Conservation (phyloP, 2,797 vertebrate species). For the Sebastes hubbsi region DNA sequence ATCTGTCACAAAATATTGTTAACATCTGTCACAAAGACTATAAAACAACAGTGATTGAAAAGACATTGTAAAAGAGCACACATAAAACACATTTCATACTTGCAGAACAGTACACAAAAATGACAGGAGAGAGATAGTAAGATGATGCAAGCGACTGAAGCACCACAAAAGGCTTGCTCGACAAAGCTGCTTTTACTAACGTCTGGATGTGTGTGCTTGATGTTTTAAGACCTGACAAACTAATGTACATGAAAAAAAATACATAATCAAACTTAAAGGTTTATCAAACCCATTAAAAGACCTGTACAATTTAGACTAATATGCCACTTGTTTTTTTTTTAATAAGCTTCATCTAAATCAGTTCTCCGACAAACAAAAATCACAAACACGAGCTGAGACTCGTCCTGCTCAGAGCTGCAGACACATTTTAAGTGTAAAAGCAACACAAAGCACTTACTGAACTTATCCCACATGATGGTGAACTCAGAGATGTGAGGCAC, state of each 20-base stretch:
- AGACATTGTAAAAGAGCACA: constrained; percentile 37
- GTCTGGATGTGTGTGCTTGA: not conserved
- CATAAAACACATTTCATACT: constrained; percentile 35
- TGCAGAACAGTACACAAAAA: constrained; percentile 32
- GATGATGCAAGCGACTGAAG: constrained; percentile 31
- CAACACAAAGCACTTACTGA: constrained; percentile 87
- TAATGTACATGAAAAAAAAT: not conserved
- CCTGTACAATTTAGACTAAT: not conserved
- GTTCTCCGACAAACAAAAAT: not conserved
- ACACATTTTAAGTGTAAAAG: constrained; percentile 24
- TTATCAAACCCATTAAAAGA: not conserved
- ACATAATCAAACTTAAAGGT: not conserved
- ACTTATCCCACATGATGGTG: constrained; percentile 88
- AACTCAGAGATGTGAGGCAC: constrained; percentile 86
- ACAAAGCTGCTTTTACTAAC: constrained; percentile 2
- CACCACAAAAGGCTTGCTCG: constrained; percentile 23
- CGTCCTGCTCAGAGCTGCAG: not conserved
- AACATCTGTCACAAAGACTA: constrained; percentile 12
- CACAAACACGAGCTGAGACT: not conserved
- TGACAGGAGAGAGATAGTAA: constrained; percentile 39
- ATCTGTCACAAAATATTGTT: constrained; percentile 6
- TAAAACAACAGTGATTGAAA: constrained; percentile 35
- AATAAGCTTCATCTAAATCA: not conserved
- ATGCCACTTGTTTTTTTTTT: not conserved
- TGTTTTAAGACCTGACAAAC: not conserved